Percentiles rank a stretch among this genome's conserved stretches.
Conservation (phyloP, 2,888 invertebrate species). For the Archips xylosteana region DNA sequence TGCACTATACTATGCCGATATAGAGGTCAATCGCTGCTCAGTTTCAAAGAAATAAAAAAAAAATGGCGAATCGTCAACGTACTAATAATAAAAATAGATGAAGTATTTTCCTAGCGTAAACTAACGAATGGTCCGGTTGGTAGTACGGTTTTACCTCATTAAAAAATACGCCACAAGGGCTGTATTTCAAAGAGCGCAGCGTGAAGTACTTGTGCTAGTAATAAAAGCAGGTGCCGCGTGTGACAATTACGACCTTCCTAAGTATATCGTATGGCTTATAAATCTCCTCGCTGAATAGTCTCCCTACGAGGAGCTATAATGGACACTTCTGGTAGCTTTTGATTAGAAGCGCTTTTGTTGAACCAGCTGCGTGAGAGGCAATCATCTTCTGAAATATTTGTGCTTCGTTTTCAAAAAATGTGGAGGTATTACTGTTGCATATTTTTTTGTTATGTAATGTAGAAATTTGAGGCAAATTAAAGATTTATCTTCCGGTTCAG, state of each 20-base stretch:
- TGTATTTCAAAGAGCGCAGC: constrained; percentile 11
- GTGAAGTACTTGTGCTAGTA: constrained; percentile 4
- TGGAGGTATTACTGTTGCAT: no score
- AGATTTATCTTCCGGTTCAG: no score
- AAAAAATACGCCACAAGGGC: background rate
- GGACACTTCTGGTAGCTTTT: constrained; percentile 53
- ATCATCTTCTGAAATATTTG: constrained; percentile 18
- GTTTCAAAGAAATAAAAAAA: no score
- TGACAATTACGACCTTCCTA: constrained; percentile 26
- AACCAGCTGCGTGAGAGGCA: constrained; percentile 45
- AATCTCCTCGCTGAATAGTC: constrained; percentile 34
- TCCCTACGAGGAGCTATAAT: constrained; percentile 40
- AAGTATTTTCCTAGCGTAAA: no score
- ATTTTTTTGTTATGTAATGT: no score
- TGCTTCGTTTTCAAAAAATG: background rate
- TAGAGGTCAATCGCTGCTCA: no score
- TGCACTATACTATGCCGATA: no score
- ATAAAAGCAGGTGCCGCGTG: constrained; percentile 19
- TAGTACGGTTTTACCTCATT: no score
- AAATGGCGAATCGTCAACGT: no score
- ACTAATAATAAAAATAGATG: no score
- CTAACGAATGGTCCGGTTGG: no score
- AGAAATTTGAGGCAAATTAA: no score
- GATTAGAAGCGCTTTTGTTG: constrained; percentile 57
- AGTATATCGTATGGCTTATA: constrained; percentile 40